Percentiles rank a stretch among this genome's conserved stretches.
Conservation (phyloP, 2,797 vertebrate species). For the Champsocephalus gunnari region DNA sequence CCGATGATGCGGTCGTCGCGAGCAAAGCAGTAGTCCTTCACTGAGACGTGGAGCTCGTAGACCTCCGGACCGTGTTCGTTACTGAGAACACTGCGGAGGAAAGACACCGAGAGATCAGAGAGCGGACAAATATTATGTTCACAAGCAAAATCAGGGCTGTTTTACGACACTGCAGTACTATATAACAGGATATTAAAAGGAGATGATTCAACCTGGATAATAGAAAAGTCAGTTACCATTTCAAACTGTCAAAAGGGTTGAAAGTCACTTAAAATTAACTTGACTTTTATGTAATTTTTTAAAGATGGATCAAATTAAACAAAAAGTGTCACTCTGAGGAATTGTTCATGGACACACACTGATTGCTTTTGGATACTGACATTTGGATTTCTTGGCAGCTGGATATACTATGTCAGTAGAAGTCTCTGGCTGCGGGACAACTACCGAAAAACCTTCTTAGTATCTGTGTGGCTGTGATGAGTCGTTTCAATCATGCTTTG, state of each 20-base stretch:
- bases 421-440: constrained; percentile 35
- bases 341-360: constrained; percentile 11
- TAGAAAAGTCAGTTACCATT: neutral
- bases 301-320: neutral
- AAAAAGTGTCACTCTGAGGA: constrained; percentile 16
- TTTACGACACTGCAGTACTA: neutral
- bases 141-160: neutral
- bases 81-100: constrained; percentile 87
- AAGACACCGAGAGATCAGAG: constrained; percentile 36
- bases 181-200: neutral
- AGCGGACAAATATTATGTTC: neutral
- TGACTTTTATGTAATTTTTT: neutral
- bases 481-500: constrained; percentile 58
- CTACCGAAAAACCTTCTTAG: constrained; percentile 36
- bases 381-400: constrained; percentile 44
- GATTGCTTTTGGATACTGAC: constrained; percentile 31
- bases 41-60: constrained; percentile 95
- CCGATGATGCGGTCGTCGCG: constrained; percentile 95
- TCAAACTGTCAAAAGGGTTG: neutral
- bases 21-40: constrained; percentile 99
- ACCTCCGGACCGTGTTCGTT: constrained; percentile 90
- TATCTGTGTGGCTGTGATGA: constrained; percentile 33
- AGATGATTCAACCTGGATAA: neutral
- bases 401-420: constrained; percentile 49
- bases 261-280: neutral